Percentiles rank a stretch among this genome's conserved stretches.
phyloP scores from a whole-genome alignment of 2,797 vertebrate species.

The Danio aesculapii region DNA sequence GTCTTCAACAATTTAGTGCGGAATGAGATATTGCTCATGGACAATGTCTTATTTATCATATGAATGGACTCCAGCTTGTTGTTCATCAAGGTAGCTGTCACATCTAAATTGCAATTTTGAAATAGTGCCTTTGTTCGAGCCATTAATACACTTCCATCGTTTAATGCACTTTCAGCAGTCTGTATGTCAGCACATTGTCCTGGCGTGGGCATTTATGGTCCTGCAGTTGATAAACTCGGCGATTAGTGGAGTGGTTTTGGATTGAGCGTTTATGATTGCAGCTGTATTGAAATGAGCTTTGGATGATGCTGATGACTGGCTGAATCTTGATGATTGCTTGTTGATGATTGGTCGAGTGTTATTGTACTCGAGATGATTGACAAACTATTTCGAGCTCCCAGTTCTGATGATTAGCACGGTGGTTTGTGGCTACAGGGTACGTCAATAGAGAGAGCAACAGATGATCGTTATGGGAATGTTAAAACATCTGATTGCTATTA shows the following conservation, averaged over 20 bases:
- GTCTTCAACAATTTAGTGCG: not conserved
- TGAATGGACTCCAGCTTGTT: slow-evolving; percentile 18
- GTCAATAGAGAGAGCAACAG: not conserved
- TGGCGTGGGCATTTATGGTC: slow-evolving; percentile 34
- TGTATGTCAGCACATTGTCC: slow-evolving; percentile 29
- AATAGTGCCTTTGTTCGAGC: slow-evolving; percentile 14
- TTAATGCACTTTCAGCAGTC: slow-evolving; percentile 38
- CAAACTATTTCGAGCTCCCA: slow-evolving; percentile 5
- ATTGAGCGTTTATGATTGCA: slow-evolving; percentile 33
- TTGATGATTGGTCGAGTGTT: slow-evolving; percentile 39
- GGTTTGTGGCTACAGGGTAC: not conserved
- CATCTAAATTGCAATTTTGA: slow-evolving; percentile 35
- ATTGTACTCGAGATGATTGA: slow-evolving; percentile 24
- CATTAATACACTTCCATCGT: slow-evolving; percentile 35
- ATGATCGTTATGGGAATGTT: not conserved
- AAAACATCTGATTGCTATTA: slow-evolving; percentile 3
- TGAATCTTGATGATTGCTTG: slow-evolving; percentile 42
- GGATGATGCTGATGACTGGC: slow-evolving; percentile 39
- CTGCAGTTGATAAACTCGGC: slow-evolving; percentile 23
- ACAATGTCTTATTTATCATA: slow-evolving; percentile 25
- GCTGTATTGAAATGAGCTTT: slow-evolving; percentile 18
- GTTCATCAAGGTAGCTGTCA: slow-evolving; percentile 31
- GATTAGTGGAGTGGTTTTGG: slow-evolving; percentile 38
- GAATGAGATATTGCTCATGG: not conserved
- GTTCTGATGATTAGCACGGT: slow-evolving; percentile 22